A percentile compares a stretch with the other conserved stretches of the same genome.
Conservation (phyloP, 2,113 vertebrate species). For the Eublepharis macularius region DNA sequence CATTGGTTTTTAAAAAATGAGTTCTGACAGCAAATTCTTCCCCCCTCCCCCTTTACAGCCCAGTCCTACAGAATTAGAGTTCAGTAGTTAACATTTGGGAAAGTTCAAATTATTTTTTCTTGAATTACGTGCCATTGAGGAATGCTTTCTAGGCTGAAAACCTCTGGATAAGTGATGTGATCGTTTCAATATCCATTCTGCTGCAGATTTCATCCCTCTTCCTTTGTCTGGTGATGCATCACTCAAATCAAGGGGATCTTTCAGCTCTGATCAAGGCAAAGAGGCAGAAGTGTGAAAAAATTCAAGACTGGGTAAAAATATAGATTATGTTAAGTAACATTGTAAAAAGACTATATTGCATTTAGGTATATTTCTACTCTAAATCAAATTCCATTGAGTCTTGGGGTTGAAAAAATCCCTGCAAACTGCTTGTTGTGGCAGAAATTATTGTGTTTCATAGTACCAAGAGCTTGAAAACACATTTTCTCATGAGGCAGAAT, state of each 20-base stretch:
- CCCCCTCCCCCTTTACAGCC: too few relatives aligned
- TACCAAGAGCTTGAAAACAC: too few relatives aligned
- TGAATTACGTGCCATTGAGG: background rate
- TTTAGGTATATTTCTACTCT: too few relatives aligned
- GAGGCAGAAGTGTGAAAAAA: slow-evolving; percentile 50
- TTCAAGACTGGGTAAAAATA: slow-evolving; percentile 64
- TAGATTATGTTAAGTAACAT: too few relatives aligned
- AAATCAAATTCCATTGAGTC: too few relatives aligned
- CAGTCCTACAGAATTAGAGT: too few relatives aligned
- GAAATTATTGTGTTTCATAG: too few relatives aligned
- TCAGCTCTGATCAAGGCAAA: slow-evolving; percentile 64
- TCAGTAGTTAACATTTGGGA: too few relatives aligned
- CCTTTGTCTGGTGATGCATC: slow-evolving; percentile 80
- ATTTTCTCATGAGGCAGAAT: too few relatives aligned
- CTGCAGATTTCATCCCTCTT: slow-evolving; percentile 74
- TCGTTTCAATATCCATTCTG: background rate
- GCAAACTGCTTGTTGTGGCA: too few relatives aligned
- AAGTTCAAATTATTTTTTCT: too few relatives aligned
- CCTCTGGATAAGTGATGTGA: background rate
- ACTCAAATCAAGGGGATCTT: slow-evolving; percentile 60
- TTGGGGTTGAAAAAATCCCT: too few relatives aligned
- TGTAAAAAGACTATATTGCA: background rate
- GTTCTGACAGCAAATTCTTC: background rate
- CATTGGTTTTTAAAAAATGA: background rate
- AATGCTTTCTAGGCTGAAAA: background rate